Percentiles rank a stretch among this genome's conserved stretches.
Evolutionary conservation across 2,797 vertebrate species (phyloP).

Genomic region (Brachymystax lenok): DNA sequence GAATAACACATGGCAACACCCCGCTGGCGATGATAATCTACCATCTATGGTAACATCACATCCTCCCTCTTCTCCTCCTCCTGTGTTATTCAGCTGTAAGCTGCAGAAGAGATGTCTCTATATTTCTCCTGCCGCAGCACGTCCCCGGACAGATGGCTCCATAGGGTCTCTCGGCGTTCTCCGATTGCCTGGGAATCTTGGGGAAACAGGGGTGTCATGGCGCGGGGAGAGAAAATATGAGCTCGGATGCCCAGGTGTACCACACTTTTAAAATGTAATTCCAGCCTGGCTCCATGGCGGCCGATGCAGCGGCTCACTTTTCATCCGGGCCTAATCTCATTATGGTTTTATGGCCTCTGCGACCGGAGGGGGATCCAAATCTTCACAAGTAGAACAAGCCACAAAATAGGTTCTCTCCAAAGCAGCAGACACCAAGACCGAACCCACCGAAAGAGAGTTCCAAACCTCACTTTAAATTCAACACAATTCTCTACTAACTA

Average conservation of each 20-base stretch:
- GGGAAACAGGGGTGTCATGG: conserved; percentile 16
- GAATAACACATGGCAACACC: not conserved
- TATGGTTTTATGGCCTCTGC: conserved; percentile 58
- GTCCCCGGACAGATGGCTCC: conserved; percentile 22
- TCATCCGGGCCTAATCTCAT: conserved; percentile 61
- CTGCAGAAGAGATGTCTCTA: conserved; percentile 6
- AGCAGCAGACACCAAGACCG: conserved; percentile 5
- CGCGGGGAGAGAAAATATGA: conserved; percentile 39
- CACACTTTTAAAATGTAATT: conserved; percentile 48
- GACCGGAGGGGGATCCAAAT: conserved; percentile 33
- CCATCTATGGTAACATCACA: not conserved
- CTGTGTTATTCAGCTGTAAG: conserved; percentile 6
- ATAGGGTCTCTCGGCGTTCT: not conserved
- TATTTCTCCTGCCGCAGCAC: conserved; percentile 17
- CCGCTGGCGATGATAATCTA: not conserved
- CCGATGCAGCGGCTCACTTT: conserved; percentile 47
- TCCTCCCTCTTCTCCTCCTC: not conserved
- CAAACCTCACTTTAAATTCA: not conserved
- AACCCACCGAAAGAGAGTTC: not conserved
- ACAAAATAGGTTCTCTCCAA: conserved; percentile 43
- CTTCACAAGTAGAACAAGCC: conserved; percentile 33
- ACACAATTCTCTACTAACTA: not conserved
- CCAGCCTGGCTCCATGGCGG: conserved; percentile 36
- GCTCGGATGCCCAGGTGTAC: conserved; percentile 44
- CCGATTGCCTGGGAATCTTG: conserved; percentile 22